phyloP scores from a whole-genome alignment of 2,113 vertebrate genomes.

The Mobula hypostoma region DNA sequence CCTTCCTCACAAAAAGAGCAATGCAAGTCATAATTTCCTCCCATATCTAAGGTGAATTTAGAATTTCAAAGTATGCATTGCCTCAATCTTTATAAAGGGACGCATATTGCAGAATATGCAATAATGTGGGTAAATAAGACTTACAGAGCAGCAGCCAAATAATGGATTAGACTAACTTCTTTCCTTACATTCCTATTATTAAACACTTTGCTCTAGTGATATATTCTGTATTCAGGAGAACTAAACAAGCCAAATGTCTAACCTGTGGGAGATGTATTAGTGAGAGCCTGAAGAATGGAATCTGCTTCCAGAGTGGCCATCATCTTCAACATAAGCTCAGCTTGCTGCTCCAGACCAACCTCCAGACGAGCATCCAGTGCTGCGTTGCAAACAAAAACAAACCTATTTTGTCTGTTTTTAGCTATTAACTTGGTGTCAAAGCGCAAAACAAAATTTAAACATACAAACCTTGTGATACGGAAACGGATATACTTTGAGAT shows the following conservation, averaged over 20 bases:
- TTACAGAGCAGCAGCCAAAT: neutral
- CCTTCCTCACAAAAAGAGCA: neutral
- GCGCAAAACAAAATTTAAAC: neutral
- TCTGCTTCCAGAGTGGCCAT: constrained; percentile 97
- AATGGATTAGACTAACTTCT: neutral
- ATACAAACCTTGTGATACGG: constrained; percentile 86
- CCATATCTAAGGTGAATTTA: neutral
- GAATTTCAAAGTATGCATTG: neutral
- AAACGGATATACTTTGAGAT: constrained; percentile 85
- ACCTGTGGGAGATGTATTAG: constrained; percentile 85
- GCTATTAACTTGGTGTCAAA: neutral
- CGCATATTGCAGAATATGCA: neutral
- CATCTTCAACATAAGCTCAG: constrained; percentile 98
- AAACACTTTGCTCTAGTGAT: neutral
- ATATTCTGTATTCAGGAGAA: no score
- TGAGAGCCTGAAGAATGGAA: constrained; percentile 90
- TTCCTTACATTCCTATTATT: neutral
- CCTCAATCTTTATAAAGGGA: neutral
- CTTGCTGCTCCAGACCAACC: constrained; percentile 94
- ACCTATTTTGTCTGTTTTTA: neutral
- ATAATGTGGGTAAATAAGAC: neutral
- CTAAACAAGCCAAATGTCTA: no score
- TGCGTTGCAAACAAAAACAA: constrained; percentile 46
- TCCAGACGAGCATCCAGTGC: constrained; percentile 92
- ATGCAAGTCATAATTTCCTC: neutral